Evolutionary conservation across 2,888 invertebrate genomes (phyloP), one percentile per base, ranked within the genome.

Genomic region (Rosalia funebris): DNA sequence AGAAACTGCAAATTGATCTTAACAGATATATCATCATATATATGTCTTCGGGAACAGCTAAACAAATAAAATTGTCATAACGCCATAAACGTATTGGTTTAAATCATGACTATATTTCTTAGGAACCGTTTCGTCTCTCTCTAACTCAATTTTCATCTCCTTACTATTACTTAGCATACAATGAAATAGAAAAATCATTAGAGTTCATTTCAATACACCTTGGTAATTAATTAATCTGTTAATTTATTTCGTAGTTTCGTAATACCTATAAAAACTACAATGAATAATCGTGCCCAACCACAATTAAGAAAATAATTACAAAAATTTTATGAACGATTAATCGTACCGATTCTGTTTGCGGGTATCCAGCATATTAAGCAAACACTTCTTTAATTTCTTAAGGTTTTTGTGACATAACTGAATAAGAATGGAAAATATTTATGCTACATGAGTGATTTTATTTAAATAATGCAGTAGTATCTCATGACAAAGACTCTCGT

Each of bases 251-350:
- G 14, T 20, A 39, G 34, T 50, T 36, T 37, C 50, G 39, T 37
- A 50, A 50, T 39, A 39, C n/a, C 50, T 15, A 39, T 39, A 50
- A 50, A 50, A 50, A 50, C 14, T 9, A 50, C 50, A 37, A 50
- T 50, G 39, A 50, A 50, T 50, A 50, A 50, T 50, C 50, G 39
- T 16, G 39, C 31, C 47, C 50, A 50, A 50, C 50, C 50, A 50
- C 50, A 50, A 39, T 50, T 39, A 50, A 50, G 50, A 39, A 50
- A 50, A 50, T 50, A 50, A 50, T 50, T 50, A 50, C 50, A 50
- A 50, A 50, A 50, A 50, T 39, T 39, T 37, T 50, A 50, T 50
- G 19, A 50, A 16, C 20, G 39, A 39, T 50, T 50, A 34, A 39
- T 15, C 25, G 39, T 39, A 36, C 36, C n/a, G 37, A 39, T 50